phyloP scores from a whole-genome alignment of 2,113 vertebrate species.

The Oryzias curvinotus region DNA sequence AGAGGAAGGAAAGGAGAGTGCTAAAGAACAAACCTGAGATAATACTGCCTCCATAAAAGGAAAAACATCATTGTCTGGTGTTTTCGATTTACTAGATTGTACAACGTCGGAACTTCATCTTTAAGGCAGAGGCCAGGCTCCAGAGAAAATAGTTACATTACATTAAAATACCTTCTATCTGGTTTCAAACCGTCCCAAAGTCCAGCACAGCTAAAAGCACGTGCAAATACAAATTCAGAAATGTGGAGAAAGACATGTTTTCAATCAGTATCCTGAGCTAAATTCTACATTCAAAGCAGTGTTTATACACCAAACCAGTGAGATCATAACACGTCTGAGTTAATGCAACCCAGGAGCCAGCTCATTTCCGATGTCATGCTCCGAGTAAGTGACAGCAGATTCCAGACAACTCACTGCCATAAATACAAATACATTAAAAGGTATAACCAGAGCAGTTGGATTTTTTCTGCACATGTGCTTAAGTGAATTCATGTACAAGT shows the following conservation, averaged over 20 bases:
- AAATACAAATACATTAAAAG: neutral
- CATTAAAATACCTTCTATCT: neutral
- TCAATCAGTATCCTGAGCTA: slow-evolving; percentile 53
- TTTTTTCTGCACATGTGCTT: no score
- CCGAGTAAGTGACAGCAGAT: slow-evolving; percentile 41
- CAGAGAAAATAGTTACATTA: neutral
- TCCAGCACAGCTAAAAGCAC: neutral
- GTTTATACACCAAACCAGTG: slow-evolving; percentile 26
- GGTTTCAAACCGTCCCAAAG: no score
- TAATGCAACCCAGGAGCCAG: slow-evolving; percentile 66
- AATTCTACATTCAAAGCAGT: slow-evolving; percentile 48
- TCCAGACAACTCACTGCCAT: slow-evolving; percentile 28
- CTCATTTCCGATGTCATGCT: slow-evolving; percentile 37
- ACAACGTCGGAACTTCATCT: slow-evolving; percentile 7
- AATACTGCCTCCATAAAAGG: slow-evolving; percentile 6
- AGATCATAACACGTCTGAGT: slow-evolving; percentile 38
- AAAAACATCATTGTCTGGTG: slow-evolving; percentile 13
- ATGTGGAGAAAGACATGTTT: slow-evolving; percentile 34
- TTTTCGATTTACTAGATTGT: slow-evolving; percentile 31
- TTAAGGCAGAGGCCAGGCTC: slow-evolving; percentile 3
- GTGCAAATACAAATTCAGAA: slow-evolving; percentile 40
- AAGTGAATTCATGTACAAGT: no score
- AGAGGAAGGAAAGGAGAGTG: slow-evolving; percentile 15
- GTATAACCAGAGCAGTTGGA: no score
- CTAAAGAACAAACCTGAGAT: slow-evolving; percentile 9